A percentile compares a stretch with the other conserved stretches of the same genome.
Conservation (phyloP, 2,113 vertebrate species). For the Emydocephalus ijimae region DNA sequence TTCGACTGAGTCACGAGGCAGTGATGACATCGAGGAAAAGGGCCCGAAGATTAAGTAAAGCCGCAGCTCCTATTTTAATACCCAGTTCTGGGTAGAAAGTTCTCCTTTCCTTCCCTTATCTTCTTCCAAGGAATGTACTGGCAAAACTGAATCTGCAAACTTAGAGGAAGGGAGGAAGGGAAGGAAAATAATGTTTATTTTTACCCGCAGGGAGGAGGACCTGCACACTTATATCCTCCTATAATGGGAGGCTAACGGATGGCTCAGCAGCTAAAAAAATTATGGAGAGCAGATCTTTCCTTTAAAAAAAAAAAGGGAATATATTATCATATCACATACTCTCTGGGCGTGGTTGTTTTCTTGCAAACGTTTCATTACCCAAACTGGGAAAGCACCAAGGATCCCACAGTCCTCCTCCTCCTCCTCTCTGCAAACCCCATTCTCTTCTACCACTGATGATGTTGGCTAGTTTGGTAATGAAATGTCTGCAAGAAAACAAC, state of each 20-base stretch:
- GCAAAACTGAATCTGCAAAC: neutral
- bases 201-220: too few species aligned
- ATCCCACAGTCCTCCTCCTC: too few species aligned
- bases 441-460: too few species aligned
- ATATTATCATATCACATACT: too few species aligned
- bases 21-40: constrained; percentile 24
- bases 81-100: neutral
- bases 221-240: neutral
- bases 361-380: too few species aligned
- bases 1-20: constrained; percentile 33
- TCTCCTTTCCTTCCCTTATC: neutral
- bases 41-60: constrained; percentile 6
- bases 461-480: too few species aligned
- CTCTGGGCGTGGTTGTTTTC: too few species aligned
- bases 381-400: too few species aligned
- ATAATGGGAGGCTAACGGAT: neutral
- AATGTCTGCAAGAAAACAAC: too few species aligned
- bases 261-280: neutral
- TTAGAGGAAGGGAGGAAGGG: neutral
- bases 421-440: too few species aligned
- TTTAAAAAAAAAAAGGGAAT: neutral
- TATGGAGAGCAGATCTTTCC: neutral
- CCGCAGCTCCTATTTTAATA: constrained; percentile 46
- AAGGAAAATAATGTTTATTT: neutral
- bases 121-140: neutral